phyloP scores from a whole-genome alignment of 2,888 invertebrate genomes.

The Apoda limacodes region DNA sequence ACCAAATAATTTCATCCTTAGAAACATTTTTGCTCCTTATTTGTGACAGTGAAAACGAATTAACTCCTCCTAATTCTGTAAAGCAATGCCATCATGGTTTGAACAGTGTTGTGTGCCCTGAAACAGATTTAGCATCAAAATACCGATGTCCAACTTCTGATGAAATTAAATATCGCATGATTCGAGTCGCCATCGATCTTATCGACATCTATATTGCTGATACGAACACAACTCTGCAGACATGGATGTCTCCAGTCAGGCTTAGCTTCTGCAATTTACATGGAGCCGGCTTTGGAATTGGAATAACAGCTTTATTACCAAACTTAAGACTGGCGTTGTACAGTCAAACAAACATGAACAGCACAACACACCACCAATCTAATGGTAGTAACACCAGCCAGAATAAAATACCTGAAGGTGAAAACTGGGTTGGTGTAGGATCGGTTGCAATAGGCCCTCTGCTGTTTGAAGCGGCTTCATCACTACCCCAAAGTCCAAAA shows the following conservation, averaged over 20 bases:
- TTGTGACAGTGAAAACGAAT: constrained; percentile 89
- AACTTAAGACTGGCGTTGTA: constrained; percentile 73
- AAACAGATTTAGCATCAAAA: constrained; percentile 76
- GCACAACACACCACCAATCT: constrained; percentile 63
- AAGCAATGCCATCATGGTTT: constrained; percentile 85
- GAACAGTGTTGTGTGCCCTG: constrained; percentile 75
- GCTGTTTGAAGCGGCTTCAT: constrained; percentile 88
- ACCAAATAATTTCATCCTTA: constrained; percentile 87
- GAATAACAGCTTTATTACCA: constrained; percentile 87
- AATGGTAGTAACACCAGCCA: constrained; percentile 59
- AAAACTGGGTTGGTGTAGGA: constrained; percentile 94
- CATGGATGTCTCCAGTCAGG: constrained; percentile 90
- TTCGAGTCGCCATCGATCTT: constrained; percentile 87
- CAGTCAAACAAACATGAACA: constrained; percentile 75
- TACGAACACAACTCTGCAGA: constrained; percentile 85
- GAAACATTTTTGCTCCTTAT: constrained; percentile 90
- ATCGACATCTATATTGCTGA: constrained; percentile 94
- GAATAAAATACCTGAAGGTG: constrained; percentile 53
- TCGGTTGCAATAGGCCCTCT: constrained; percentile 91
- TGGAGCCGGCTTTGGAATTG: constrained; percentile 89
- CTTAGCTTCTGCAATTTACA: constrained; percentile 95
- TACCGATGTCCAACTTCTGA: constrained; percentile 84
- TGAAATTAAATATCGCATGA: constrained; percentile 94
- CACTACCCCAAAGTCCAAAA: constrained; percentile 81
- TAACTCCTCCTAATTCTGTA: constrained; percentile 84